Percentiles rank a stretch among this genome's conserved stretches.
Conservation (phyloP, 2,797 vertebrate genomes). For the Chromis chromis region DNA sequence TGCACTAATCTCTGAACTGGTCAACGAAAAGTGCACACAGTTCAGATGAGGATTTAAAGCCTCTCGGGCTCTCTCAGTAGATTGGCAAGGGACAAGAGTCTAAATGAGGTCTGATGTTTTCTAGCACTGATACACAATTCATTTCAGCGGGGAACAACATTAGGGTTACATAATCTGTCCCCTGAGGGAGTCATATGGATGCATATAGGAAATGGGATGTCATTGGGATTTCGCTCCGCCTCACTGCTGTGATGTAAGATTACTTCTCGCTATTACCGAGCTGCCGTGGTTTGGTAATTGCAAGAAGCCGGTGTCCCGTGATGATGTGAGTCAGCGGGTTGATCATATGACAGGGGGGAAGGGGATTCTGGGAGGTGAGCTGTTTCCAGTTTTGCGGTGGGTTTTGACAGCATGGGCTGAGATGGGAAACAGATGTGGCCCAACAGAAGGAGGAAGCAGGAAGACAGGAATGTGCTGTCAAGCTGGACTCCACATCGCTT, state of each 20-base stretch:
- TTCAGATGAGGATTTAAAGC: conserved; percentile 60
- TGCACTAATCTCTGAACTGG: conserved; percentile 71
- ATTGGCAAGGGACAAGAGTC: conserved; percentile 32
- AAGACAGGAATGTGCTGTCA: neutral
- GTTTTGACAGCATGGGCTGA: conserved; percentile 6
- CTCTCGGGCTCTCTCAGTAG: conserved; percentile 22
- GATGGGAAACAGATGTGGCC: conserved; percentile 71
- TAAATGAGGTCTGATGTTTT: conserved; percentile 14
- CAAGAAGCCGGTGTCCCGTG: conserved; percentile 48
- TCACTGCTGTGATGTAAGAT: conserved; percentile 58
- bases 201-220: conserved; percentile 62
- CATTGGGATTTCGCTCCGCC: neutral
- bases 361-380: conserved; percentile 53
- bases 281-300: conserved; percentile 13
- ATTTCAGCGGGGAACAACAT: conserved; percentile 31
- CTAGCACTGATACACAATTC: conserved; percentile 37
- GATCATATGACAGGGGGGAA: conserved; percentile 63
- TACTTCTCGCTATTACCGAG: conserved; percentile 23
- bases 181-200: conserved; percentile 24
- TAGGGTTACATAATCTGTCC: conserved; percentile 50
- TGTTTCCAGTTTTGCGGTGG: conserved; percentile 23
- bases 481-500: neutral
- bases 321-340: conserved; percentile 68
- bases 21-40: conserved; percentile 67
- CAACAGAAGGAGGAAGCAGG: neutral